Evolutionary conservation across 1,140 invertebrate species (phyloP).

Genomic region (Scaptomyza pallida): DNA sequence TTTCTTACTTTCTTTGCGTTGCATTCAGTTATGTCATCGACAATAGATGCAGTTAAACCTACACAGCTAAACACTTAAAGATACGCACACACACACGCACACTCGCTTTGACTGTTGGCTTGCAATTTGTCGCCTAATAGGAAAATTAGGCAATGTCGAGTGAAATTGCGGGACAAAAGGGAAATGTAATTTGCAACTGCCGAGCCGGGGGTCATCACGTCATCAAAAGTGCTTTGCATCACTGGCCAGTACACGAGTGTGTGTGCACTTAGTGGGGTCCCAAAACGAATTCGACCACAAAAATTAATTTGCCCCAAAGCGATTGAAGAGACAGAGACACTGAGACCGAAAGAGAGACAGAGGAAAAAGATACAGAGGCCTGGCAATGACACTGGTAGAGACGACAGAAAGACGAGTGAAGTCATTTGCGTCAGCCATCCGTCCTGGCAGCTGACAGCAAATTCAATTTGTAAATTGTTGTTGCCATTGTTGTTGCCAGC

Average conservation of each 20-base stretch:
- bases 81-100: background rate
- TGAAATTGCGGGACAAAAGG: slow-evolving; percentile 24
- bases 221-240: slow-evolving; percentile 43
- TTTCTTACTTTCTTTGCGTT: slow-evolving; percentile 7
- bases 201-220: slow-evolving; percentile 22
- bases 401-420: slow-evolving; percentile 46
- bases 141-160: slow-evolving; percentile 52
- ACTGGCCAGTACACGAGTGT: slow-evolving; percentile 1
- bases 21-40: slow-evolving; percentile 50
- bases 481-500: slow-evolving; percentile 41
- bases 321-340: background rate
- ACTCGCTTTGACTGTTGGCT: too few relatives aligned
- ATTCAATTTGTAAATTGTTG: slow-evolving; percentile 77
- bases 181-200: slow-evolving; percentile 39
- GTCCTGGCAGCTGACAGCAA: slow-evolving; percentile 75
- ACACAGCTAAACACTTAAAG: slow-evolving; percentile 9
- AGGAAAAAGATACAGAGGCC: slow-evolving; percentile 1
- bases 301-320: slow-evolving; percentile 57
- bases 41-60: slow-evolving; percentile 23
- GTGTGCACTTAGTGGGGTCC: slow-evolving; percentile 53
- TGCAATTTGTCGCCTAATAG: slow-evolving; percentile 34
- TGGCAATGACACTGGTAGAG: slow-evolving; percentile 14
- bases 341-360: too few relatives aligned
- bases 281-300: slow-evolving; percentile 59
- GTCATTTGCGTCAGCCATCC: slow-evolving; percentile 80